phyloP scores from a whole-genome alignment of 2,888 invertebrate species.

The Stenolophus ochropezus region DNA sequence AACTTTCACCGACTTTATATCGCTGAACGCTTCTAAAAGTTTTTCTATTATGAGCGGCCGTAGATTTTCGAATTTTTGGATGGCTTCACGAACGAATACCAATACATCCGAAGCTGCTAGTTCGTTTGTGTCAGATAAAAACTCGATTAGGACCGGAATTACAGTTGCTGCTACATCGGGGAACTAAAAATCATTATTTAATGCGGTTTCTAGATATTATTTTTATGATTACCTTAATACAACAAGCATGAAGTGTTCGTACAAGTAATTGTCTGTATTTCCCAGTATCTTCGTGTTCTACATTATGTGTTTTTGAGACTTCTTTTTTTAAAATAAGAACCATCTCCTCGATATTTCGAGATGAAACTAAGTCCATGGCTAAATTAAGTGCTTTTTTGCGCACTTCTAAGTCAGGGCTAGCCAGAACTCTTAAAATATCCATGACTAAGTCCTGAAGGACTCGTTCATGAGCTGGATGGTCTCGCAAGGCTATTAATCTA shows the following conservation, averaged over 20 bases:
- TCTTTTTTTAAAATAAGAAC: slow-evolving; percentile 94
- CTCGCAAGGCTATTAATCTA: slow-evolving; percentile 90
- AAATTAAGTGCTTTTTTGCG: slow-evolving; percentile 85
- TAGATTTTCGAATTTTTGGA: slow-evolving; percentile 91
- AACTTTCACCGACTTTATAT: slow-evolving; percentile 93
- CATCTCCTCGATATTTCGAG: slow-evolving; percentile 96
- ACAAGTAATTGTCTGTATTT: slow-evolving; percentile 97
- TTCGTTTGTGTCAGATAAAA: slow-evolving; percentile 92
- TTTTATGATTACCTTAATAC: slow-evolving; percentile 84
- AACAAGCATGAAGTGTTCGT: slow-evolving; percentile 93
- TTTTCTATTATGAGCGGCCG: slow-evolving; percentile 88
- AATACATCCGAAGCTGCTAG: slow-evolving; percentile 95
- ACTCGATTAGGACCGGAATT: slow-evolving; percentile 95
- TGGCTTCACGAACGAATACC: slow-evolving; percentile 96
- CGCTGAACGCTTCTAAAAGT: slow-evolving; percentile 87
- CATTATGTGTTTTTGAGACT: slow-evolving; percentile 90
- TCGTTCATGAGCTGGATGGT: slow-evolving; percentile 88
- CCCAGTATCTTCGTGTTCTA: slow-evolving; percentile 96
- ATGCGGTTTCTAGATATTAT: too few relatives aligned
- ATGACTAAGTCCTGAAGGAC: slow-evolving; percentile 94
- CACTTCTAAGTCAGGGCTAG: slow-evolving; percentile 96
- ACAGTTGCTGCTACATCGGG: slow-evolving; percentile 96
- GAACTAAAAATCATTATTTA: slow-evolving; percentile 74
- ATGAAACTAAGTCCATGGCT: slow-evolving; percentile 92
- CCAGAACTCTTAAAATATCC: slow-evolving; percentile 96